These are phyloP conservation scores for Eptatretus burgeri DNA, from an alignment of 2,113 vertebrate species.

Conservation along the genomic window DNA sequence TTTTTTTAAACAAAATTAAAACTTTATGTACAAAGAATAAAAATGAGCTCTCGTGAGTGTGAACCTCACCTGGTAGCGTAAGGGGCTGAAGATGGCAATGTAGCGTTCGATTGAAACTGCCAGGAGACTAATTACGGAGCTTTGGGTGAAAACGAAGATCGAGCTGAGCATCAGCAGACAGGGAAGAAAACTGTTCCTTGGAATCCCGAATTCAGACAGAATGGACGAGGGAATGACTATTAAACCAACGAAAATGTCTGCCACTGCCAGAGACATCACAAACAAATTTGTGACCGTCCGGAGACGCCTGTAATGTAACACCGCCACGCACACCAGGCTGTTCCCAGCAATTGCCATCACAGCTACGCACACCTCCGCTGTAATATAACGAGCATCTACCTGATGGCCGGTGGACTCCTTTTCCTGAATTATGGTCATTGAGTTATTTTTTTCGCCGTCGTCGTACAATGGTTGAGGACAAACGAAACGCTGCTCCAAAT, in stretches of 20 bases:
- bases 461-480: no score
- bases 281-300: constrained; percentile 92
- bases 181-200: constrained; percentile 52
- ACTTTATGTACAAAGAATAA: no score
- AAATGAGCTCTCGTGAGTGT: no score
- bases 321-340: constrained; percentile 79
- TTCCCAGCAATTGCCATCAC: constrained; percentile 61
- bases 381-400: no score
- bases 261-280: constrained; percentile 61
- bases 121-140: constrained; percentile 83
- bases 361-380: constrained; percentile 36
- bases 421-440: no score
- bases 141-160: constrained; percentile 70
- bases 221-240: constrained; percentile 67
- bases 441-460: no score
- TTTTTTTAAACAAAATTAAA: no score
- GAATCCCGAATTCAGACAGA: constrained; percentile 70
- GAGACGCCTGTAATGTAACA: constrained; percentile 60
- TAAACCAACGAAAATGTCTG: constrained; percentile 68
- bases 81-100: constrained; percentile 63
- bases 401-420: no score
- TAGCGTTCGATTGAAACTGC: constrained; percentile 78
- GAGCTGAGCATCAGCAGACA: constrained; percentile 89
- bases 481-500: no score
- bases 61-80: constrained; percentile 24